Conservation (phyloP, 2,113 vertebrate species). For the Tinamus guttatus region DNA sequence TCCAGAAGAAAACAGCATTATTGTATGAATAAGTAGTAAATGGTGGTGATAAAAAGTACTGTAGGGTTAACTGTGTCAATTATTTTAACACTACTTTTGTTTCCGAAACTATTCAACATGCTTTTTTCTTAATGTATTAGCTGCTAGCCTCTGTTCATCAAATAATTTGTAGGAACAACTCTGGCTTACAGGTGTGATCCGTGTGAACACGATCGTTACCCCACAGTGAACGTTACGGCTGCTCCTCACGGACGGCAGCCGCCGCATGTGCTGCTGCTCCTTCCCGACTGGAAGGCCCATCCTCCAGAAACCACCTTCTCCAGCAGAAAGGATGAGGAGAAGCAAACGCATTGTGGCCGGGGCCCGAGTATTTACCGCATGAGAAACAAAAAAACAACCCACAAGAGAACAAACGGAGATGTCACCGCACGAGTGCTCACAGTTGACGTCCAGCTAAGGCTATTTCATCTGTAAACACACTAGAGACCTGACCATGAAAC, state of each 20-base stretch:
- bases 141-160: not conserved
- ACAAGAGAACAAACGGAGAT: not conserved
- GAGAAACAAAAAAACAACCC: not conserved
- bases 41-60: conserved; percentile 19
- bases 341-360: not conserved
- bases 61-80: not conserved
- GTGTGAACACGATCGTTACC: not conserved
- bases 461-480: conserved; percentile 39
- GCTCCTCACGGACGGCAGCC: not conserved
- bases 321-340: conserved; percentile 6
- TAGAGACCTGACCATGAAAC: conserved; percentile 4
- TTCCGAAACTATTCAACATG: conserved; percentile 17
- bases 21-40: conserved; percentile 10
- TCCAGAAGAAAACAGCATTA: not conserved
- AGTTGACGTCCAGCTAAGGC: conserved; percentile 1
- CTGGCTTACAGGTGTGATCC: not conserved
- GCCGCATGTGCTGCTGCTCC: not conserved
- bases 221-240: not conserved
- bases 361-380: conserved; percentile 6
- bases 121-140: not conserved
- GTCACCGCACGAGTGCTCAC: not conserved
- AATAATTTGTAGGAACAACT: not conserved
- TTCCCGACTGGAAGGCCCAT: not conserved
- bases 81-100: not conserved
- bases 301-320: conserved; percentile 29